A percentile compares a stretch with the other conserved stretches of the same genome.
phyloP scores from a whole-genome alignment of 2,888 invertebrate genomes.

The Torymus tubicola region DNA sequence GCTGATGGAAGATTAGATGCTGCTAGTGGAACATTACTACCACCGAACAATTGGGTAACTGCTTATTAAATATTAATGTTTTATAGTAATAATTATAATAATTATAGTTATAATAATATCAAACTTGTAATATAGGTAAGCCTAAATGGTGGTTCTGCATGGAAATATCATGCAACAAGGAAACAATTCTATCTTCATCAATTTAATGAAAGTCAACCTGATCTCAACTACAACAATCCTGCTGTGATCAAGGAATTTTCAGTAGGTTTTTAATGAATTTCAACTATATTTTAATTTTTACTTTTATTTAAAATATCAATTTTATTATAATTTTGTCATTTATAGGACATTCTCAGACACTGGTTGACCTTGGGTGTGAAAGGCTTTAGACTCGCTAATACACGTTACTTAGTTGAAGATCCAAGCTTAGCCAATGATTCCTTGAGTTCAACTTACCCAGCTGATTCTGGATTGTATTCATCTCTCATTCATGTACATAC shows the following conservation, averaged over 20 bases:
- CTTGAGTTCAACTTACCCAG: conserved; percentile 61
- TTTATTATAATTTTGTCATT: conserved; percentile 41
- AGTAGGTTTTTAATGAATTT: conserved; percentile 64
- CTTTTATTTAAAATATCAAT: conserved; percentile 13
- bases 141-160: conserved; percentile 81
- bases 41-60: conserved; percentile 87
- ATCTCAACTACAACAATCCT: conserved; percentile 88
- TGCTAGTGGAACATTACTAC: conserved; percentile 69
- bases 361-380: conserved; percentile 88
- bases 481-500: conserved; percentile 83
- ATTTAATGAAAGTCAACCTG: conserved; percentile 83
- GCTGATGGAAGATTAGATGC: conserved; percentile 74
- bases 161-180: conserved; percentile 82
- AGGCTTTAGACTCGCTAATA: conserved; percentile 87
- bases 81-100: background rate
- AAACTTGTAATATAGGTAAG: conserved; percentile 72
- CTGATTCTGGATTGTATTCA: conserved; percentile 77
- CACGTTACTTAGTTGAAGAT: conserved; percentile 83
- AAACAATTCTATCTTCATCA: conserved; percentile 88
- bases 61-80: conserved; percentile 36
- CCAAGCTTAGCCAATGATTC: conserved; percentile 78
- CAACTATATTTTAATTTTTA: conserved; percentile 4
- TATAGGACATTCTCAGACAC: conserved; percentile 81
- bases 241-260: conserved; percentile 82
- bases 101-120: background rate